phyloP scores from a whole-genome alignment of 2,113 vertebrate species.

The Corythoichthys haematopterus region DNA sequence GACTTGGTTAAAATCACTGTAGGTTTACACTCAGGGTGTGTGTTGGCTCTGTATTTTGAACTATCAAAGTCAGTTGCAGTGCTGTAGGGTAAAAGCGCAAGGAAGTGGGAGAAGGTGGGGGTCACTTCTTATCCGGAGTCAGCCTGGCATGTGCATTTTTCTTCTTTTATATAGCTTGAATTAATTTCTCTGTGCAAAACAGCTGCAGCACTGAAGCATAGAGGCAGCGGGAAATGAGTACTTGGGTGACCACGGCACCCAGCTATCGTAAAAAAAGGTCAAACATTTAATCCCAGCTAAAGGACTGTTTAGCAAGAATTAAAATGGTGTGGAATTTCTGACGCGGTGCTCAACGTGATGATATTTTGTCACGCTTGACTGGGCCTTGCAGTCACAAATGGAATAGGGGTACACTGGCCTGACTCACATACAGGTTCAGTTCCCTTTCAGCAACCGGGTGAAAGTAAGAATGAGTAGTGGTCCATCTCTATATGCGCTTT shows the following conservation, averaged over 20 bases:
- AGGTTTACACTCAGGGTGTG: constrained; percentile 21
- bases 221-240: not conserved
- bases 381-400: not conserved
- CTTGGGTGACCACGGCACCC: constrained; percentile 30
- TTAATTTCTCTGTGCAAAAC: constrained; percentile 25
- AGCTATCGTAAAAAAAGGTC: constrained; percentile 40
- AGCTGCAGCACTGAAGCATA: constrained; percentile 18
- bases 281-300: constrained; percentile 41
- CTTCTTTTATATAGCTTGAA: constrained; percentile 34
- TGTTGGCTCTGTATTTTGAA: constrained; percentile 7
- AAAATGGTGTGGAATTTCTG: constrained; percentile 8
- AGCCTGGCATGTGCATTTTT: constrained; percentile 40
- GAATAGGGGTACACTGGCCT: no score
- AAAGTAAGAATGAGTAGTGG: not conserved
- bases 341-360: not conserved
- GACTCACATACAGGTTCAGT: no score
- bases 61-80: constrained; percentile 25
- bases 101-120: not conserved
- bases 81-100: constrained; percentile 17
- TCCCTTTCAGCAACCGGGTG: no score
- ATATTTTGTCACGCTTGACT: not conserved
- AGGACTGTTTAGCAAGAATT: constrained; percentile 30
- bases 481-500: not conserved
- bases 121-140: constrained; percentile 49
- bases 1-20: constrained; percentile 21